Evolutionary conservation across 2,113 vertebrate species (phyloP), one percentile per base, ranked within the genome.

Genomic region (Mionectes macconnelli): DNA sequence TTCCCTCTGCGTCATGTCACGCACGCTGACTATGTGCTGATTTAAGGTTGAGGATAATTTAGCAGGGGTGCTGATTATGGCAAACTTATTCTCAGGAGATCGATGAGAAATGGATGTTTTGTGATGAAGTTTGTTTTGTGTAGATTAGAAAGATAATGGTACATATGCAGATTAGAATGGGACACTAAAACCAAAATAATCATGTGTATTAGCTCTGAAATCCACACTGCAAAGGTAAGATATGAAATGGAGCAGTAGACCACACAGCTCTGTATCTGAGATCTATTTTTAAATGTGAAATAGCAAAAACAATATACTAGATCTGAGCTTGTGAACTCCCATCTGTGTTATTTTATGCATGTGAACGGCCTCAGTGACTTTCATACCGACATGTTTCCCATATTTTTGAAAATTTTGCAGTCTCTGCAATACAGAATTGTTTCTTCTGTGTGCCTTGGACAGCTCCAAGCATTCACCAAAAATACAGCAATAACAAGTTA

Each of bases 41-140:
- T 94, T 87, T 90, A 73, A 68, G 76, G 59, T 35, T 74, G 75
- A 62, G 72, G 68, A 62, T 90, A 80, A 80, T 52, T 85, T 91
- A 64, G 42, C 42, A 42, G 57, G n/a, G 50, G 49, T 91, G 62
- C 57, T 87, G 82, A 76, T 92, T 72, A 75, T 49, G 75, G 91
- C 69, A 72, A 81, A 72, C 15, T 49, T 83, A 70, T 56, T 94
- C 77, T 68, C 91, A 72, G 47, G 89, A 87, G 76, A 90, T 42
- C 30, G 66, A 9, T 22, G 66, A 78, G 81, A 74, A 93, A 59
- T 39, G 12, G 35, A 16, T 22, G 35, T 47, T 89, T 89, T 91
- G 69, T 67, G 53, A 53, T 56, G 66, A 59, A 74, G 55, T 69
- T 92, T 90, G 44, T 80, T 92, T 83, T 79, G 75, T 56, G 45